These are phyloP conservation scores for Eristalinus aeneus DNA, from an alignment of 2,888 invertebrate species.

Conservation along the genomic window DNA sequence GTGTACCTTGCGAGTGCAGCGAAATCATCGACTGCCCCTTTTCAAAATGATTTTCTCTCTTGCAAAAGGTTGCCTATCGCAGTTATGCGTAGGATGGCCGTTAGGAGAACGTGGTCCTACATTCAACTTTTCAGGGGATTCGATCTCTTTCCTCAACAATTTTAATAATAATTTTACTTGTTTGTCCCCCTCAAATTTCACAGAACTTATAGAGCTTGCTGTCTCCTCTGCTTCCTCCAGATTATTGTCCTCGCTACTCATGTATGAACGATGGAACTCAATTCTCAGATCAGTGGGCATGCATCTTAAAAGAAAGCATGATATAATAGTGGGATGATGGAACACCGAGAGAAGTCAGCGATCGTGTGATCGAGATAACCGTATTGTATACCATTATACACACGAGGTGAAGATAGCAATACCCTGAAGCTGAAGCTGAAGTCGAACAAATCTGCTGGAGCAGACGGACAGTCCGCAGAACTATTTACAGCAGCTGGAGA, in stretches of 20 bases:
- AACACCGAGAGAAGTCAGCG: background rate
- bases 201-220: background rate
- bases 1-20: conserved; percentile 1
- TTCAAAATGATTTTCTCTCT: no score
- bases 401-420: no score
- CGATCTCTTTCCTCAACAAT: background rate
- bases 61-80: no score
- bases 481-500: no score
- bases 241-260: background rate
- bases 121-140: no score
- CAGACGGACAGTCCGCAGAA: no score
- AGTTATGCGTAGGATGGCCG: background rate
- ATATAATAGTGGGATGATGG: conserved; percentile 10
- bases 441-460: no score
- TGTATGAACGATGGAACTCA: background rate
- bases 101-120: no score
- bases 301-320: background rate
- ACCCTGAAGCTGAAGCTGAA: no score
- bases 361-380: background rate
- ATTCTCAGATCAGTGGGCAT: background rate
- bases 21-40: background rate
- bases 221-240: no score
- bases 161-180: no score
- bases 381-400: background rate
- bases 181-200: no score